phyloP scores from a whole-genome alignment of 2,113 vertebrate species.

The Chloebia gouldiae region DNA sequence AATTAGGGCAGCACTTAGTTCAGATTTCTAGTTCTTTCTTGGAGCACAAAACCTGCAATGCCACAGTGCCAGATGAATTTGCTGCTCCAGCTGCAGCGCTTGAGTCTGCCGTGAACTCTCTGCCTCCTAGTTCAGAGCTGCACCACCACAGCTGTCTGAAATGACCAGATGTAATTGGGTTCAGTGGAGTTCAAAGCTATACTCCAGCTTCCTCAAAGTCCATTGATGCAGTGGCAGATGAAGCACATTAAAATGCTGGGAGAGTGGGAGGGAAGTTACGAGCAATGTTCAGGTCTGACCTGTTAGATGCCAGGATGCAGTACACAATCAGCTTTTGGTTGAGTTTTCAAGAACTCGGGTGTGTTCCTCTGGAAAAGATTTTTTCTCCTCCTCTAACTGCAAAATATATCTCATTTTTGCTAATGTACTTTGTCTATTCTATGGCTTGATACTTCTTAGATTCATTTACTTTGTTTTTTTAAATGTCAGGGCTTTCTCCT shows the following conservation, averaged over 20 bases:
- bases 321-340: conserved; percentile 50
- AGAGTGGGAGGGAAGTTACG: conserved; percentile 64
- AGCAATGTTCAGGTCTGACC: conserved; percentile 52
- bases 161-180: conserved; percentile 79
- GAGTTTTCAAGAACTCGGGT: conserved; percentile 56
- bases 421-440: conserved; percentile 55
- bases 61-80: conserved; percentile 19
- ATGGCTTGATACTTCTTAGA: conserved; percentile 60
- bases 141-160: conserved; percentile 69
- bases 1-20: conserved; percentile 56
- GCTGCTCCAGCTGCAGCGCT: conserved; percentile 41
- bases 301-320: conserved; percentile 56
- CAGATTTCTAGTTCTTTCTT: neutral
- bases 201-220: conserved; percentile 73
- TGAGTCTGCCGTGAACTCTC: conserved; percentile 65
- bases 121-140: conserved; percentile 69
- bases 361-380: conserved; percentile 54
- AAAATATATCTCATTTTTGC: conserved; percentile 58
- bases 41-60: conserved; percentile 38
- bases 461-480: conserved; percentile 55
- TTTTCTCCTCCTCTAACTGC: conserved; percentile 45
- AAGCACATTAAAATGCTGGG: conserved; percentile 58
- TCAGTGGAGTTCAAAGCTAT: conserved; percentile 77
- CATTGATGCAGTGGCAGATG: conserved; percentile 67
- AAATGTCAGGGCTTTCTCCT: conserved; percentile 73